Evolutionary conservation across 2,113 vertebrate genomes (phyloP).

Genomic region (Pandion haliaetus): DNA sequence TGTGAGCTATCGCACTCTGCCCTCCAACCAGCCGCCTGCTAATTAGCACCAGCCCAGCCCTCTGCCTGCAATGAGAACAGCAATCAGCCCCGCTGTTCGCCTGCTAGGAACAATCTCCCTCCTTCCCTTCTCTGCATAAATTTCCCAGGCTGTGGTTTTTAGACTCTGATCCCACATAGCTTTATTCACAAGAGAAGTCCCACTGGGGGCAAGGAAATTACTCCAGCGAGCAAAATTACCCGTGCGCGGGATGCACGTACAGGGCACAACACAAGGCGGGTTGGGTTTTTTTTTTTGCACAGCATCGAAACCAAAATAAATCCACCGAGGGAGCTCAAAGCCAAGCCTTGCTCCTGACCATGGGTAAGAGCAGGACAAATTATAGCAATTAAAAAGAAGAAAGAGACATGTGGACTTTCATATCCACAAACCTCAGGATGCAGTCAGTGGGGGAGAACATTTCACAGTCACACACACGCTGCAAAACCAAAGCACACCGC

Average conservation of each 20-base stretch:
- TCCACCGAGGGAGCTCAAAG: background rate
- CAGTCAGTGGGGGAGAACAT: background rate
- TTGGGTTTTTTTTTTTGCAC: background rate
- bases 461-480: background rate
- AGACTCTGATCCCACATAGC: background rate
- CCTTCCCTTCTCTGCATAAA: conserved; percentile 3
- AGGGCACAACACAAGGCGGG: background rate
- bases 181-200: conserved; percentile 24
- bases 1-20: background rate
- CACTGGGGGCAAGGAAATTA: background rate
- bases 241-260: background rate
- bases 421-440: background rate
- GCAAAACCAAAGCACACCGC: background rate
- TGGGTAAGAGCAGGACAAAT: background rate
- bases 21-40: background rate
- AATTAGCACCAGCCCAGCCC: conserved; percentile 9
- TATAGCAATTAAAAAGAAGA: conserved; percentile 37
- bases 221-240: background rate
- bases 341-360: background rate
- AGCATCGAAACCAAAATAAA: background rate
- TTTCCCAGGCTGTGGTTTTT: conserved; percentile 46
- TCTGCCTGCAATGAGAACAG: conserved; percentile 1
- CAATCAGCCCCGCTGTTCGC: background rate
- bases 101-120: background rate
- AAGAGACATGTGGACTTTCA: background rate